Evolutionary conservation across 2,888 invertebrate species (phyloP), one percentile per base, ranked within the genome.

Genomic region (Lamellibrachia columna): DNA sequence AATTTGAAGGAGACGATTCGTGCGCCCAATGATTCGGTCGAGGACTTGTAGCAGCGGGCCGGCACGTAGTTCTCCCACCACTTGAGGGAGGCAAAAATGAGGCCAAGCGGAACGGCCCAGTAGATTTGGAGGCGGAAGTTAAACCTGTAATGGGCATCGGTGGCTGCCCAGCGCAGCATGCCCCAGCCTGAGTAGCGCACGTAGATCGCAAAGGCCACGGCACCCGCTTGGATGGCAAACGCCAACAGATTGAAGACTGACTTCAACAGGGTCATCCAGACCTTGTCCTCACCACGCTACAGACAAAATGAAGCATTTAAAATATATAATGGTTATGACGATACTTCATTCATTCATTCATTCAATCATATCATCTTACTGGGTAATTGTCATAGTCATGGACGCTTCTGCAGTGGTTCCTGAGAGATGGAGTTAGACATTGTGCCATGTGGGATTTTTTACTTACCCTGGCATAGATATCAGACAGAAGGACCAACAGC

Each of bases 51-150:
- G 92, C 90, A 90, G 75, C 95, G 94, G 91, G 95, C 95, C 90
- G 96, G 96, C 7, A 98, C 97, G 95, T 97, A 98, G 96, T 98
- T 98, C 95, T 98, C 98, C 98, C 98, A 98, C 98, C 98, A 98
- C 52, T 98, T 98, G 91, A 97, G 97, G 0, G 98, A 98, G 92
- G 98, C 97, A 52, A 98, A 97, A 58, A 98, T 94, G 92, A 98
- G 97, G 3, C 98, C 97, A 4, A 98, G 94, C 0, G 98, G 97
- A 93, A 98, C 94, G 11, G 97, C 95, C 97, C 98, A 98, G 11
- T 52, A 55, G 22, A 53, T 9, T 53, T 91, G 58, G n/a, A 52
- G 22, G 92, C 90, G 52, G 92, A 40, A 52, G n/a, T 7, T 9
- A 22, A 75, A 22, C 75, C n/a, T 75, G 75, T 75, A 75, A n/a